phyloP scores from a whole-genome alignment of 2,113 vertebrate species.

The Chunga burmeisteri region DNA sequence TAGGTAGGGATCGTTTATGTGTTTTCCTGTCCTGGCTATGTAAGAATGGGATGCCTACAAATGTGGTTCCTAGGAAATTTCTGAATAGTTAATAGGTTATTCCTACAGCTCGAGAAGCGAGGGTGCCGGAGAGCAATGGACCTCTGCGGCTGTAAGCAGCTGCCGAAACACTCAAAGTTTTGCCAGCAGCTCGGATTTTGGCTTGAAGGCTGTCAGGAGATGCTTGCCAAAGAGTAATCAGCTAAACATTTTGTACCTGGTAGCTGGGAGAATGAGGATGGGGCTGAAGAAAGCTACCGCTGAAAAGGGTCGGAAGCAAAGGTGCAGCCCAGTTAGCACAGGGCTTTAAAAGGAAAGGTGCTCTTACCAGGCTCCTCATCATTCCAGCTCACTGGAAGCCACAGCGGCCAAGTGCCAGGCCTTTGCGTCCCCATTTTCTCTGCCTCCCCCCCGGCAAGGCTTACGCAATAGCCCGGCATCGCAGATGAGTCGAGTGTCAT shows the following conservation, averaged over 20 bases:
- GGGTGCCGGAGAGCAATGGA: background rate
- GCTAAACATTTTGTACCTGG: background rate
- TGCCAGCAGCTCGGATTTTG: rapidly evolving
- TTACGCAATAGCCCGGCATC: background rate
- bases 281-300: background rate
- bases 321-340: rapidly evolving
- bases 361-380: background rate
- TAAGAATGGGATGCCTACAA: background rate
- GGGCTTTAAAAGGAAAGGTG: background rate
- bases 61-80: background rate
- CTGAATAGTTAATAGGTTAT: background rate
- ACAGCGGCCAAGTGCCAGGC: background rate
- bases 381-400: background rate
- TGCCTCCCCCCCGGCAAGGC: background rate
- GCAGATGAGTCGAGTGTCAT: rapidly evolving
- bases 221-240: rapidly evolving
- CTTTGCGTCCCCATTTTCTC: background rate
- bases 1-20: background rate
- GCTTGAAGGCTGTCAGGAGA: background rate
- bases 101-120: rapidly evolving
- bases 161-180: background rate
- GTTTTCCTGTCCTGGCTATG: background rate
- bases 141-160: rapidly evolving
- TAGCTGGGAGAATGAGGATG: rapidly evolving
- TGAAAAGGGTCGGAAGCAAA: background rate